Base-by-base conservation (phyloP, 2,888 invertebrate species). In the Automeris io region DNA sequence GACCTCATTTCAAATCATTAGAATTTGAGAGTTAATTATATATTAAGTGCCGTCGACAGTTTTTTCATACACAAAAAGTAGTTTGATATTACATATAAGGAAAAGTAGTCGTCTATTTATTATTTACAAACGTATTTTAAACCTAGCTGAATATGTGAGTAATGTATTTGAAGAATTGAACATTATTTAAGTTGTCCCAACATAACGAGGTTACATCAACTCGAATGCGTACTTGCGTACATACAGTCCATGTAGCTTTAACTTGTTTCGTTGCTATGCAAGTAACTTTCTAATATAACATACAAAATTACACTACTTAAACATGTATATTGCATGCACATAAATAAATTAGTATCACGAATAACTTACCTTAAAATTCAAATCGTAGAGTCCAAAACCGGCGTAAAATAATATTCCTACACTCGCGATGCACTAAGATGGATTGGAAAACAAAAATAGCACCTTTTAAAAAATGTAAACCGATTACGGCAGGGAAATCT, bases 221-320 rank as follows among this genome's bases (percentile, higher is more conserved):
- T 73, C 59, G 59, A 73, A 68, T 71, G 70, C 66, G 61, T 69
- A 69, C 68, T 66, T 60, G 65, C 66, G 67, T 64, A 72, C 71
- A 70, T 69, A 59, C 65, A 66, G 61, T 65, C 70, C 65, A 62
- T 68, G 68, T 69, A 63, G 69, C 70, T 73, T 75, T 65, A 77
- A 78, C 80, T 80, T 71, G 75, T 77, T 76, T 69, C 64, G 69
- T 72, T 73, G 71, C 75, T 71, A 79, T 74, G 71, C 71, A 76
- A 72, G 69, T 72, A 62, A 82, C 82, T 82, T 82, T 82, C 82
- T 82, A 82, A 81, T 77, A 74, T 69, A 72, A 70, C 74, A 69
- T 70, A 57, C 56, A 59, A 53, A 58, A 60, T 36, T 32, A 25
- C 25, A 33, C 33, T 19, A 25, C 38, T 29, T 29, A 5, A 16